A percentile compares a stretch with the other conserved stretches of the same genome.
phyloP scores from a whole-genome alignment of 2,113 vertebrate genomes.

The Salminus brasiliensis region DNA sequence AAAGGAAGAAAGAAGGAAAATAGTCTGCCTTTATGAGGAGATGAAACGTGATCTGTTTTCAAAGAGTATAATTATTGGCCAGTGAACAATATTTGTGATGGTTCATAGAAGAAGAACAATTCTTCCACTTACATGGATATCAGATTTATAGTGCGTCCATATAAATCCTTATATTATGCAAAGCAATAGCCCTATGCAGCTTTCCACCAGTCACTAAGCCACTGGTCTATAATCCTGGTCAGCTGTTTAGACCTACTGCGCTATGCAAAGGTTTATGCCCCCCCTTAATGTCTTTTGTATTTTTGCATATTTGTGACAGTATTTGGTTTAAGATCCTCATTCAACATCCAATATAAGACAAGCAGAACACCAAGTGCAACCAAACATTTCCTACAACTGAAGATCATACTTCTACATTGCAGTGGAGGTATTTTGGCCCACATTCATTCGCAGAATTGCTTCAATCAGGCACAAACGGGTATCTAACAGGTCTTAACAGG shows the following conservation, averaged over 20 bases:
- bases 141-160: not conserved
- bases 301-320: too few relatives aligned
- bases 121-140: not conserved
- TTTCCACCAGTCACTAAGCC: slow-evolving; percentile 24
- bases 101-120: not conserved
- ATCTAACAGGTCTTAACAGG: too few relatives aligned
- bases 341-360: too few relatives aligned
- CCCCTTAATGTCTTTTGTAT: too few relatives aligned
- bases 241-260: slow-evolving; percentile 30
- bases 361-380: too few relatives aligned
- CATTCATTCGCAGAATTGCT: too few relatives aligned
- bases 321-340: too few relatives aligned
- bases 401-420: too few relatives aligned
- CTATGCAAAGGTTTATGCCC: not conserved
- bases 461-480: too few relatives aligned
- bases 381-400: too few relatives aligned
- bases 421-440: too few relatives aligned
- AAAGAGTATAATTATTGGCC: not conserved
- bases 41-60: slow-evolving; percentile 7
- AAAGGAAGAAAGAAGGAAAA: not conserved
- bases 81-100: slow-evolving; percentile 12
- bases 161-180: not conserved
- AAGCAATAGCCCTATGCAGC: not conserved
- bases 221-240: slow-evolving; percentile 21
- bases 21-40: not conserved